Base-by-base conservation (phyloP, 2,888 invertebrate species). In the Epinotia nisella region DNA sequence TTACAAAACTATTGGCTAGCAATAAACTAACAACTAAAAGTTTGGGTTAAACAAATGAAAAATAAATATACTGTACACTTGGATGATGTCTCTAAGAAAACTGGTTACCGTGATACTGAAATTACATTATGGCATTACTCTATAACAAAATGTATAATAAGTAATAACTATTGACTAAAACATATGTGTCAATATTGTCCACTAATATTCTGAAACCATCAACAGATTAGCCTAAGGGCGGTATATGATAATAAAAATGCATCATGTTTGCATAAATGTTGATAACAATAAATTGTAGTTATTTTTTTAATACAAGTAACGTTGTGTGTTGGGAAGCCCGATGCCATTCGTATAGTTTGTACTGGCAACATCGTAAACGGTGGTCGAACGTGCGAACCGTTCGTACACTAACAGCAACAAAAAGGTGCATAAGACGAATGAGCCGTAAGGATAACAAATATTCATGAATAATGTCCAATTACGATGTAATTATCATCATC, bases 51-150 rank as follows among this genome's bases (percentile, higher is more conserved):
- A 88, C 87, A 88, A 87, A 87, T 85, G 86, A 89, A 87, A 85
- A 91, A 92, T 92, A 92, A 92, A 87, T 90, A 92, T 82, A 88
- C 92, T 92, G 91, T 93, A 93, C 92, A 93, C 83, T 66, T 79
- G 80, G 81, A 84, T 84, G 83, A 78, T 70, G 75, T 85, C 81
- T 82, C 83, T 81, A 82, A 82, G 78, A 83, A 81, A 88, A 90
- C 87, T 88, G 90, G 88, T 87, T 87, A 77, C 78, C 76, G 76
- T 81, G 81, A 79, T 81, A 80, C 80, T 83, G 83, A 83, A 85
- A 81, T 85, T 85, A 86, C 83, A 87, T 82, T 92, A 92, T 92
- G 92, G 92, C 92, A 91, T 88, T 86, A 84, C 78, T 80, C 81
- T 81, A 83, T 82, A 79, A 80, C 76, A 81, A 78, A 75, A 74